phyloP scores from a whole-genome alignment of 2,888 invertebrate genomes.

The Thelaira solivaga region DNA sequence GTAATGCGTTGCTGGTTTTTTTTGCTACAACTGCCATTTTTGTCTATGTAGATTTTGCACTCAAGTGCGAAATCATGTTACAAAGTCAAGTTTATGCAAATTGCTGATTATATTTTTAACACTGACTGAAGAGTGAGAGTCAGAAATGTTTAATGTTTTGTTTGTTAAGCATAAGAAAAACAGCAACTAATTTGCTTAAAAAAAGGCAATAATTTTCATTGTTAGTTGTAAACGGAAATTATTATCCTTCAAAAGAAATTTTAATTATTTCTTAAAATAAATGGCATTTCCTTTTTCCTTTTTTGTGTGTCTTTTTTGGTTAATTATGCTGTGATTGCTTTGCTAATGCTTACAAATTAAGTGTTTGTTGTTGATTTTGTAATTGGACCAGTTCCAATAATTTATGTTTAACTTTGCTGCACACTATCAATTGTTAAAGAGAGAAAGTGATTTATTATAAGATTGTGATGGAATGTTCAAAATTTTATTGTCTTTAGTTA shows the following conservation, averaged over 20 bases:
- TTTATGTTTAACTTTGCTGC: neutral
- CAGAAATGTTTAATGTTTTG: neutral
- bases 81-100: slow-evolving; percentile 64
- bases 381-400: slow-evolving; percentile 47
- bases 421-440: neutral
- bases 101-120: slow-evolving; percentile 14
- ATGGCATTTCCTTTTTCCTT: slow-evolving; percentile 4
- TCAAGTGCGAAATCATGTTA: slow-evolving; percentile 64
- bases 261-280: neutral
- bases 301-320: neutral
- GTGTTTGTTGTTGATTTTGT: neutral
- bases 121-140: neutral
- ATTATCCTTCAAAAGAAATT: slow-evolving; percentile 6
- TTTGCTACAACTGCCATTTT: neutral
- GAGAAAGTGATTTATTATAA: slow-evolving; percentile 50
- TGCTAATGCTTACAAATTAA: slow-evolving; percentile 23
- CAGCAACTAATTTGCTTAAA: neutral
- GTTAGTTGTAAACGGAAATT: slow-evolving; percentile 19
- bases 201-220: neutral
- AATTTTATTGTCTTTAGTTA: neutral
- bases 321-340: slow-evolving; percentile 8
- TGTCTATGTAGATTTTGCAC: slow-evolving; percentile 21
- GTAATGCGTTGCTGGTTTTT: slow-evolving; percentile 31
- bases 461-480: slow-evolving; percentile 27
- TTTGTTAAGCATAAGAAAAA: neutral